Base-by-base conservation (phyloP, 2,888 invertebrate genomes). In the Microplitis manilae region DNA sequence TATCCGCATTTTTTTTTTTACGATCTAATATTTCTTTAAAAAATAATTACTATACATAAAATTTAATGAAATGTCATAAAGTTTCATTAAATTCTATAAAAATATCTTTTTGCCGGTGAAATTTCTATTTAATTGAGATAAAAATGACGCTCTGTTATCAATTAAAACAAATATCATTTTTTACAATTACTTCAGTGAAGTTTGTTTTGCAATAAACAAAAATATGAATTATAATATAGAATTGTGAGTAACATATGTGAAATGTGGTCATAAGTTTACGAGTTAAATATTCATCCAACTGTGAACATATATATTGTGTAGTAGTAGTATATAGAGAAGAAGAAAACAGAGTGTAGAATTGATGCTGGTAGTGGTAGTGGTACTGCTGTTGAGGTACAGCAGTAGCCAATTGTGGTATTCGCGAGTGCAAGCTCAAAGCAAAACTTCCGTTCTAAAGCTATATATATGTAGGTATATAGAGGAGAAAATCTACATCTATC, bases 401-500 rank as follows among this genome's bases (percentile, higher is more conserved):
- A 50, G 50, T 50, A 50, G 50, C 50, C 50, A 50, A 50, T 50
- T 50, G 50, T 50, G 50, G 50, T 50, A 50, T 50, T 50, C 50
- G 50, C 50, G 50, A 50, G 50, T 50, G 13, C 8, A 50, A 50
- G 50, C 50, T 50, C 50, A 50, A 50, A 50, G 50, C 50, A 50
- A 50, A 50, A 50, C 50, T 50, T 13, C 50, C 50, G 50, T 50
- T 50, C 8, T 50, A 50, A 8, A 50, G 50, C 13, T 50, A 50
- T 50, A 50, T 50, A 50, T 8, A 50, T 50, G 13, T 50, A 13
- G 50, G 50, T 50, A 50, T 13, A 50, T 13, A 50, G 13, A 50
- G 9, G 13, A 50, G 50, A 13, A 50, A 50, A 50, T 50, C 13
- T 50, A 50, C 50, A 50, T 50, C 50, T 50, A 50, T 50, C 50